phyloP scores from a whole-genome alignment of 2,113 vertebrate genomes.

The Romanogobio albipinnatus region DNA sequence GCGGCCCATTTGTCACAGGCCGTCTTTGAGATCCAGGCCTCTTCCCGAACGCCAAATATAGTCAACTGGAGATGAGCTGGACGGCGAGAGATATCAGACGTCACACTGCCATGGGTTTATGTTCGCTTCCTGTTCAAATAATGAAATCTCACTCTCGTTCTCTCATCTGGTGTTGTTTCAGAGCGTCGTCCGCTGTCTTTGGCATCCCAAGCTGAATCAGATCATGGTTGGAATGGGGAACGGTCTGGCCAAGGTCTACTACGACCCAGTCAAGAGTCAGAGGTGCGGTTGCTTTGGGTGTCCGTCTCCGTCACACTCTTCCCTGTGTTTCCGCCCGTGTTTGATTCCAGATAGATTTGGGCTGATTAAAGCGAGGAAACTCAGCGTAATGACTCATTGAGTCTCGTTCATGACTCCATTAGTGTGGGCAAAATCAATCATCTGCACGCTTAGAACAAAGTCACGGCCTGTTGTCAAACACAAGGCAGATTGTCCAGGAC shows the following conservation, averaged over 20 bases:
- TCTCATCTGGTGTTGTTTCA: constrained; percentile 64
- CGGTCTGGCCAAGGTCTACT: constrained; percentile 94
- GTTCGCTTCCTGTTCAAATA: neutral
- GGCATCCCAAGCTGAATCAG: constrained; percentile 98
- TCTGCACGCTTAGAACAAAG: neutral
- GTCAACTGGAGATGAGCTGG: constrained; percentile 66
- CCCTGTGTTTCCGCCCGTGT: neutral
- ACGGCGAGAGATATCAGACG: neutral
- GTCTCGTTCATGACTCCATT: neutral
- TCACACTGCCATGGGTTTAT: neutral
- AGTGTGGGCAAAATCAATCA: neutral
- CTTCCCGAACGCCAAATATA: constrained; percentile 79
- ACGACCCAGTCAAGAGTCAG: constrained; percentile 94
- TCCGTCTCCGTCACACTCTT: neutral
- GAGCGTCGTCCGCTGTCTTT: constrained; percentile 96
- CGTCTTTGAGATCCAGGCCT: constrained; percentile 69
- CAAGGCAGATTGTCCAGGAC: neutral
- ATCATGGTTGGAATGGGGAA: constrained; percentile 96
- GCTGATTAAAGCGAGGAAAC: neutral
- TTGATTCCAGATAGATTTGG: neutral
- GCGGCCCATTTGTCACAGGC: constrained; percentile 75
- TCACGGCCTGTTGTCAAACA: neutral
- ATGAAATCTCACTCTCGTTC: neutral
- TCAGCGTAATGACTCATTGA: neutral
- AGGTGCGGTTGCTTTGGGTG: constrained; percentile 76